A percentile compares a stretch with the other conserved stretches of the same genome.
Conservation (phyloP, 2,888 invertebrate species). For the Agrenia bidenticulata region DNA sequence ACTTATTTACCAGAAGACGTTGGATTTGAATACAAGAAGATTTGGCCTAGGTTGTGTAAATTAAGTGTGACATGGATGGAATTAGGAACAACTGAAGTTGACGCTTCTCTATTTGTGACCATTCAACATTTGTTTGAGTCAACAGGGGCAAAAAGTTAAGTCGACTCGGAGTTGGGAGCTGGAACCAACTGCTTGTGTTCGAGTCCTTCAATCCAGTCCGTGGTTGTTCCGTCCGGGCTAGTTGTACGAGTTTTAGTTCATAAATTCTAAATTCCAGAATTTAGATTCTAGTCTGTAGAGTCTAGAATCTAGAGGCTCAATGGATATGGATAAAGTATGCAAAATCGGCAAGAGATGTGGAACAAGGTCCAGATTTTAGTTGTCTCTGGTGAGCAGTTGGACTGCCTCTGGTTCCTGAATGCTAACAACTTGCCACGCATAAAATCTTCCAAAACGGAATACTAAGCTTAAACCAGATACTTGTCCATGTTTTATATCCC, state of each 20-base stretch:
- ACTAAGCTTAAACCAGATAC: not conserved
- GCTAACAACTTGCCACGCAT: constrained; percentile 17
- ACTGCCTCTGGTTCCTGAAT: constrained; percentile 11
- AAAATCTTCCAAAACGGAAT: constrained; percentile 13
- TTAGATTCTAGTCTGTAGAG: no score
- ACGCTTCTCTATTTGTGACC: not conserved
- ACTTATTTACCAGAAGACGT: not conserved
- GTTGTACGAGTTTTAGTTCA: no score
- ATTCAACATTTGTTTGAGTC: not conserved
- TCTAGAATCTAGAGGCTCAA: not conserved
- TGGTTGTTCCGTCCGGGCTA: no score
- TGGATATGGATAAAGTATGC: constrained; percentile 8
- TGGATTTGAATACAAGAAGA: no score
- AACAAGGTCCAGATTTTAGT: constrained; percentile 19
- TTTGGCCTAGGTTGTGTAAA: constrained; percentile 6
- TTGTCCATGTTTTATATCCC: no score
- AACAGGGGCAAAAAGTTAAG: constrained; percentile 11
- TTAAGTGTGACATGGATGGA: constrained; percentile 22
- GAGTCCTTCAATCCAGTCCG: no score
- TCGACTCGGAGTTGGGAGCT: no score
- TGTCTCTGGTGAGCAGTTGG: constrained; percentile 22
- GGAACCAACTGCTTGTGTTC: no score
- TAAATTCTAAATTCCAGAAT: no score
- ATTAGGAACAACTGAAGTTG: constrained; percentile 8
- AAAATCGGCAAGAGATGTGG: constrained; percentile 4